A percentile compares a stretch with the other conserved stretches of the same genome.
phyloP scores from a whole-genome alignment of 1,140 invertebrate species.

The Teleopsis dalmanni region DNA sequence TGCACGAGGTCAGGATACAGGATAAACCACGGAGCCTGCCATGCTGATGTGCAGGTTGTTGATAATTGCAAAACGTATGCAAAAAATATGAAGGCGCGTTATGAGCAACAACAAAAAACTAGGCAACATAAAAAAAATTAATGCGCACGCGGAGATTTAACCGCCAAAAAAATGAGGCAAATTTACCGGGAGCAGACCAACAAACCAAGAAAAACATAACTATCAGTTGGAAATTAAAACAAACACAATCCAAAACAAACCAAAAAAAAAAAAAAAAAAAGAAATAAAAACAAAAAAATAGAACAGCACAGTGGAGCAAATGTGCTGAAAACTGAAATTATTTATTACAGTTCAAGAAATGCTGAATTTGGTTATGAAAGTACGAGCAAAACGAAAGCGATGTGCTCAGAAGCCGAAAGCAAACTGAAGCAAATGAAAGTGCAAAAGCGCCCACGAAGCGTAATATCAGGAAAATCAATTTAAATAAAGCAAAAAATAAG shows the following conservation, averaged over 20 bases:
- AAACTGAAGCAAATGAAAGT: not conserved
- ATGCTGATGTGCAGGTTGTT: not conserved
- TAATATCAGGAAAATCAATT: not conserved
- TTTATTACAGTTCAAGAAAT: not conserved
- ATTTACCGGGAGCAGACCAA: constrained; percentile 2
- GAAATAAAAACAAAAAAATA: not conserved
- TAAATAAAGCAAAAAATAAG: constrained; percentile 3
- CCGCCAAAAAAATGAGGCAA: constrained; percentile 2
- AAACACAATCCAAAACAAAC: not conserved
- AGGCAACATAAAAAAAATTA: not conserved
- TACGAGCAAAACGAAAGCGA: not conserved
- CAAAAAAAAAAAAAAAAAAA: not conserved
- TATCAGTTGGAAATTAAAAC: not conserved
- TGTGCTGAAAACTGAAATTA: not conserved
- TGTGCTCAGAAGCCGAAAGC: constrained; percentile 3
- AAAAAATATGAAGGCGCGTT: not conserved
- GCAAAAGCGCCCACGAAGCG: constrained; percentile 2
- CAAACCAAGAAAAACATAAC: not conserved
- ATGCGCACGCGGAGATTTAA: constrained; percentile 7
- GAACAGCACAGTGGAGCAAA: constrained; percentile 1
- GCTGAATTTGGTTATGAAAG: not conserved
- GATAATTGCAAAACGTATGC: not conserved
- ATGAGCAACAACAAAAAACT: not conserved
- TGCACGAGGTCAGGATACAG: constrained; percentile 40
- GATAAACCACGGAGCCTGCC: constrained; percentile 42